Evolutionary conservation across 1,140 invertebrate genomes (phyloP).

Genomic region (Copidosoma floridanum): DNA sequence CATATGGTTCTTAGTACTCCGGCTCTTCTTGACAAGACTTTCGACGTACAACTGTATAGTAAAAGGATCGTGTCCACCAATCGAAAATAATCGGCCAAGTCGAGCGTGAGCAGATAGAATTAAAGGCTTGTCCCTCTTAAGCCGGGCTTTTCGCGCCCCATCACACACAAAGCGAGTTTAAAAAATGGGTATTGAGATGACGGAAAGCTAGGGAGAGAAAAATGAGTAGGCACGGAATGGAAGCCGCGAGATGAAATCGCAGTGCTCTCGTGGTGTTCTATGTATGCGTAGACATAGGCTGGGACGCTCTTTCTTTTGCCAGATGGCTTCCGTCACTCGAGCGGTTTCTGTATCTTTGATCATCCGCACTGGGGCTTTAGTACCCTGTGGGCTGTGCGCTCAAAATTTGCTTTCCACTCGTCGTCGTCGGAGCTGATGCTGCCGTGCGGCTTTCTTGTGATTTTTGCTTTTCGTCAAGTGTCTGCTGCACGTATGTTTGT

Average conservation of each 20-base stretch:
- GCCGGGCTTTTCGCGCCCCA: not conserved
- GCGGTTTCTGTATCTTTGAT: slow-evolving; percentile 23
- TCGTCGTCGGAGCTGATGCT: too few relatives aligned
- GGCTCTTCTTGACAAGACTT: too few relatives aligned
- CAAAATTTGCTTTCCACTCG: not conserved
- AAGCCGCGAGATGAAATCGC: slow-evolving; percentile 10
- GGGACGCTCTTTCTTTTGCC: not conserved
- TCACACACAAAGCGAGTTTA: not conserved
- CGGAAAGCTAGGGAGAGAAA: not conserved
- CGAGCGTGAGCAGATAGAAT: slow-evolving; percentile 7
- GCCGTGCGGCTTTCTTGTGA: too few relatives aligned
- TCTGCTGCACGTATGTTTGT: too few relatives aligned
- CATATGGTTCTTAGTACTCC: not conserved
- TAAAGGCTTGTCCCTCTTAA: slow-evolving; percentile 15
- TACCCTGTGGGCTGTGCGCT: slow-evolving; percentile 9
- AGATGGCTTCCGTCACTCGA: slow-evolving; percentile 26
- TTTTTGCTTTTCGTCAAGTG: too few relatives aligned
- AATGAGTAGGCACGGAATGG: not conserved
- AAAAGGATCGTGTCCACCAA: too few relatives aligned
- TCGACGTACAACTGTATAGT: too few relatives aligned
- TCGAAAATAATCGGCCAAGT: not conserved
- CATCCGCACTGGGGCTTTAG: slow-evolving; percentile 14
- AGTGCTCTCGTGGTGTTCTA: not conserved
- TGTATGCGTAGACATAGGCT: not conserved
- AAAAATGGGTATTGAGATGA: slow-evolving; percentile 16